Conservation (phyloP, 2,797 vertebrate genomes). For the Molothrus ater region DNA sequence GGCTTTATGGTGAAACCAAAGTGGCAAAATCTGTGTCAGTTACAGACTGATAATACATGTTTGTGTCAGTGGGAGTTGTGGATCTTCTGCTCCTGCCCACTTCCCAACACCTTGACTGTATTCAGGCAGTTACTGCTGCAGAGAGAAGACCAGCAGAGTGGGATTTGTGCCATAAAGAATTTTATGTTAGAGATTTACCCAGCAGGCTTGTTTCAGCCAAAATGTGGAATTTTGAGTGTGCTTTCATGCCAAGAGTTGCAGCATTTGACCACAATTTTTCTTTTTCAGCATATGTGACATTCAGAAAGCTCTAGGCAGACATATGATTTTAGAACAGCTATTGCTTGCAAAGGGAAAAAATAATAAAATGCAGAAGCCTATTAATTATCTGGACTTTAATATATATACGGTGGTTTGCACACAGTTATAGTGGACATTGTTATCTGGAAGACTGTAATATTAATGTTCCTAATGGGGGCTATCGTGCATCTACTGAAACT, state of each 20-base stretch:
- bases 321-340: not conserved
- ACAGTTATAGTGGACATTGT: not conserved
- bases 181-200: not conserved
- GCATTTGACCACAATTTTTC: not conserved
- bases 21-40: not conserved
- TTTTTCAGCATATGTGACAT: not conserved
- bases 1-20: not conserved
- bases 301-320: not conserved
- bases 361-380: not conserved
- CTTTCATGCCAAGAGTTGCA: not conserved
- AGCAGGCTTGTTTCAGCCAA: not conserved
- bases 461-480: not conserved
- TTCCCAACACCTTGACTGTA: not conserved
- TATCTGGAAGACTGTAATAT: not conserved
- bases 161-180: not conserved
- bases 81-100: not conserved
- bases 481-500: not conserved
- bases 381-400: slow-evolving; percentile 4
- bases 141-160: not conserved
- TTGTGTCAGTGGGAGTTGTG: not conserved
- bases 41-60: accelerated
- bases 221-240: not conserved
- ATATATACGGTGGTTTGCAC: not conserved
- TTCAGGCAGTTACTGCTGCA: not conserved
- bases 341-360: not conserved